These are phyloP conservation scores for Brachionichthys hirsutus DNA, from an alignment of 2,113 vertebrate species.

Conservation along the genomic window DNA sequence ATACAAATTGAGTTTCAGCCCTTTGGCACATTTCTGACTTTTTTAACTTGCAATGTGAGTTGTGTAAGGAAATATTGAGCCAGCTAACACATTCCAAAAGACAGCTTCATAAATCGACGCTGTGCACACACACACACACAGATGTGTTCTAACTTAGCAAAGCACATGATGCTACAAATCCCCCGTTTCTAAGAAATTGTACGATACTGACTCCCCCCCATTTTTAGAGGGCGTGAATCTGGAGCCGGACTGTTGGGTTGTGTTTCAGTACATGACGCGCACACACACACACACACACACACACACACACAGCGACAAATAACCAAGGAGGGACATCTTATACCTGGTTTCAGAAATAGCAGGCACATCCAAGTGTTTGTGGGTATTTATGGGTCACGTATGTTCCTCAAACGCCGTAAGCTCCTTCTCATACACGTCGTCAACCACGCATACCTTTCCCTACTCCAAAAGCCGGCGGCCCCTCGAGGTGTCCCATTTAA, in stretches of 20 bases:
- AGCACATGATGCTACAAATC: conserved; percentile 15
- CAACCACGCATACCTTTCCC: conserved; percentile 8
- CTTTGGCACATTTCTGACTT: conserved; percentile 35
- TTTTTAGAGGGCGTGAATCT: conserved; percentile 51
- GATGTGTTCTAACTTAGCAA: conserved; percentile 70
- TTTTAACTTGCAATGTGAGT: conserved; percentile 48
- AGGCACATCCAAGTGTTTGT: conserved; percentile 31
- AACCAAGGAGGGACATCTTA: conserved; percentile 38
- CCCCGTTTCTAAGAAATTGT: conserved; percentile 60
- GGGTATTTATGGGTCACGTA: conserved; percentile 59
- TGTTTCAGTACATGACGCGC: conserved; percentile 45
- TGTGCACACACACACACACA: conserved; percentile 41
- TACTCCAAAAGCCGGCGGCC: conserved; percentile 32
- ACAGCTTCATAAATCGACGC: conserved; percentile 67
- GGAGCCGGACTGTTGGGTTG: conserved; percentile 32
- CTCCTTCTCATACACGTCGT: neutral
- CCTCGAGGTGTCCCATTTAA: conserved; percentile 50
- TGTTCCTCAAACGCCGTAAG: conserved; percentile 37
- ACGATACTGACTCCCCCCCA: conserved; percentile 18
- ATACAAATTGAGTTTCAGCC: conserved; percentile 38
- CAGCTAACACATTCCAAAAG: conserved; percentile 58
- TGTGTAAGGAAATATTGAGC: conserved; percentile 42
- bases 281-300: conserved; percentile 25
- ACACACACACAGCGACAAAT: conserved; percentile 2
- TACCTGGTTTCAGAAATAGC: conserved; percentile 49